phyloP scores from a whole-genome alignment of 2,888 invertebrate genomes.

The Penaeus monodon region DNA sequence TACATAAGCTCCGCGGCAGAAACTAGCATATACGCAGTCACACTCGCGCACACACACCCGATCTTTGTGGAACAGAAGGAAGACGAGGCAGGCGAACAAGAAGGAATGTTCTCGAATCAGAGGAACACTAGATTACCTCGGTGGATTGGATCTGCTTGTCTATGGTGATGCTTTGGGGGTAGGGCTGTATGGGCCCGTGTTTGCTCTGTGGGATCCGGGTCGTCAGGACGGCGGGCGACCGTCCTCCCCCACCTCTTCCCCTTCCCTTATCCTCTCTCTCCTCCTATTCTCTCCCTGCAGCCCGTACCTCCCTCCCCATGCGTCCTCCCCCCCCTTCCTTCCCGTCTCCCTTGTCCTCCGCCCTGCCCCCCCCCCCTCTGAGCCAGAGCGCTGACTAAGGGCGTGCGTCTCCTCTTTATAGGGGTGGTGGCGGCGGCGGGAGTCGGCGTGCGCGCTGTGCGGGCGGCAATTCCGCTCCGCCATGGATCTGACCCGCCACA shows the following conservation, averaged over 20 bases:
- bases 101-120: too few species aligned
- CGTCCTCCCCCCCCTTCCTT: background rate
- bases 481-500: constrained; percentile 59
- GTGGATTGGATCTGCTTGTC: too few species aligned
- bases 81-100: too few species aligned
- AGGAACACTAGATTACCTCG: too few species aligned
- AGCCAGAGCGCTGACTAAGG: background rate
- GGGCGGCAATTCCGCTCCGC: constrained; percentile 43
- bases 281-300: background rate
- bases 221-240: background rate
- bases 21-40: too few species aligned
- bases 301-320: background rate
- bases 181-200: background rate
- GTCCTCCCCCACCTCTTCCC: background rate
- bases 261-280: background rate
- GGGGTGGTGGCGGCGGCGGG: constrained; percentile 37
- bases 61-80: too few species aligned
- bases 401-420: constrained; percentile 13
- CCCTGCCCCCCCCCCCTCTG: background rate
- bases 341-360: background rate
- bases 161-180: too few species aligned
- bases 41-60: too few species aligned
- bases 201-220: background rate
- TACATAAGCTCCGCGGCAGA: too few species aligned
- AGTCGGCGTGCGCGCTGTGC: constrained; percentile 46